phyloP scores from a whole-genome alignment of 2,113 vertebrate genomes.

The Macrotis lagotis region DNA sequence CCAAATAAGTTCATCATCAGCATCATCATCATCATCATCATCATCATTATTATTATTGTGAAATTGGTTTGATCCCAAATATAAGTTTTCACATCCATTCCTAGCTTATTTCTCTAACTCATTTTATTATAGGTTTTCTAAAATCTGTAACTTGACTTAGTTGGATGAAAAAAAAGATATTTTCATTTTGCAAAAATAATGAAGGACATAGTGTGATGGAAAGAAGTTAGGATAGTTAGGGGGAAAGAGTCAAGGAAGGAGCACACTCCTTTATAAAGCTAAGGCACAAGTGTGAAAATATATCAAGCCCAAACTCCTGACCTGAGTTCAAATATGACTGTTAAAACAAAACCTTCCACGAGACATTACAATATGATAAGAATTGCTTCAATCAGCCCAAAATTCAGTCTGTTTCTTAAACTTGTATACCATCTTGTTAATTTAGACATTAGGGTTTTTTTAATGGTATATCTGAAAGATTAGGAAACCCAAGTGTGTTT shows the following conservation, averaged over 20 bases:
- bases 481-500: neutral
- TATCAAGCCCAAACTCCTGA: slow-evolving; percentile 8
- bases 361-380: neutral
- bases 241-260: neutral
- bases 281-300: slow-evolving; percentile 1
- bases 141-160: no score
- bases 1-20: no score
- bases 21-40: no score
- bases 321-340: no score
- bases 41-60: neutral
- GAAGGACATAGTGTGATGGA: accelerated
- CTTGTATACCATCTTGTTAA: slow-evolving; percentile 12
- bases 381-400: neutral
- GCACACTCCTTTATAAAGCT: slow-evolving; percentile 20
- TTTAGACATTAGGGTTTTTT: slow-evolving; percentile 33
- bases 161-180: neutral
- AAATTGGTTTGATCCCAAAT: neutral
- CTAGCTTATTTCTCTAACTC: neutral
- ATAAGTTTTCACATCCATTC: neutral
- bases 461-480: no score
- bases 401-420: slow-evolving; percentile 39
- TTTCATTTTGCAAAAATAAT: neutral
- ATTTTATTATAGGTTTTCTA: neutral
- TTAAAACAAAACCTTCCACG: slow-evolving; percentile 22
- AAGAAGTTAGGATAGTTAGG: neutral